Base-by-base conservation (phyloP, 64 coral and sea anemone species). In the Pachyseris speciosa region DNA sequence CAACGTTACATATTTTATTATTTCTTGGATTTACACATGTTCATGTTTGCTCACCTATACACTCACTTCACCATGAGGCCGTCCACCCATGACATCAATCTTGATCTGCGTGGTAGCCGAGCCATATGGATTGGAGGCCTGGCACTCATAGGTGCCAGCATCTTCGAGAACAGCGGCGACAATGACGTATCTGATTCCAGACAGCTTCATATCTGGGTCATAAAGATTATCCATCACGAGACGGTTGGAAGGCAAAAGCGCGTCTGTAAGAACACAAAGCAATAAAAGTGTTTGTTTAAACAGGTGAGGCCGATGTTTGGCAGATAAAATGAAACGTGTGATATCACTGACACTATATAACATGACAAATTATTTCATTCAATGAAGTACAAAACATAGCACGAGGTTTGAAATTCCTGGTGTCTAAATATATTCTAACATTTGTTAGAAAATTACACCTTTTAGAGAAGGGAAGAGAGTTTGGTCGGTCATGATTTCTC, bases 131-230 rank as follows among this genome's bases (percentile, higher is more conserved):
- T 89, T 94, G 6, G 63, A 47, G 5, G 75, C 86, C 7, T 7
- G 36, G 58, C 93, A 94, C 43, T 85, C 26, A 25, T 94, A 94
- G 1, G 38, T 85, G 22, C 93, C 87, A 17, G 74, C 67, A 26
- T 94, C 93, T 39, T 68, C 83, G 1, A 78, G 24, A 24, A 77
- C 33, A 16, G 87, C 93, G 6, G 9, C 36, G 12, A 42, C 63
- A 40, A 94, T 90, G 17, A 53, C 2, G 22, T 85, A 84, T 67
- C 86, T 71, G 1, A 88, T 27, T 1, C 93, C 93, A 36, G 84
- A 85, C 43, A 85, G 49, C 39, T 27, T 67, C 36, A 37, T 42
- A 71, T 84, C 86, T 34, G 86, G 20, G 26, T 89, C 77, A 83
- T 84, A 89, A 4, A 94, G 32, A 19, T 74, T 34, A 17, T 59